Base-by-base conservation (phyloP, 2,888 invertebrate species). In the Sthenelais limicola region DNA sequence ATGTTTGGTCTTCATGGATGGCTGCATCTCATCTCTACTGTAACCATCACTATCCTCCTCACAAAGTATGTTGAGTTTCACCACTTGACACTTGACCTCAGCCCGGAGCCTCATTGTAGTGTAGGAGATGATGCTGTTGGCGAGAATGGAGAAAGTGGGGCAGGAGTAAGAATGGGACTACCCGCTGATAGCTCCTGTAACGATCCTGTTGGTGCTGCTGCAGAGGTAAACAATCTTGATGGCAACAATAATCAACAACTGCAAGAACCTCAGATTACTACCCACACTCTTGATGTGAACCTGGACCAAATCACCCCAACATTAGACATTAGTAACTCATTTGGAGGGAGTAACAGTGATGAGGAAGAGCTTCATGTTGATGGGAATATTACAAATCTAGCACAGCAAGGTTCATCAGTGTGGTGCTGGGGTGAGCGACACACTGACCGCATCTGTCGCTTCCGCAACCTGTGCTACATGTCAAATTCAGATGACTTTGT, bases 391-490 rank as follows among this genome's bases (percentile, higher is more conserved):
- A 62, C 62, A 1, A 24, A 7, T 1, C 30, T 71, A 24, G 62
- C 30, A 7, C 35, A 71, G 24, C 56, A 71, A 28, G 71, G 48
- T 21, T 75, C 78, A 0, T 84, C 83, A 1, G 81, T 83, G 15
- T 82, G 79, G 80, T 85, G 85, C 72, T 73, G 71, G 54, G 84
- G 84, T 5, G 70, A 43, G 5, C 67, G 79, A 38, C 78, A 80
- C 69, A 79, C 78, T 7, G 74, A 82, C 52, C 77, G 83, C 66
- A 68, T 81, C 3, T 90, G 89, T 76, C 81, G 79, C 21, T 89
- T 89, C 79, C 74, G 81, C 38, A 89, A 89, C 79, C 75, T 89
- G 28, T 89, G 88, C 78, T 89, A 87, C 76, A 73, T 83, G n/a
- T 80, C 86, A 3, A 62, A 73, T 33, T 73, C 81, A 7, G 77